These are phyloP conservation scores for Odontamblyopus lacepedii DNA, from an alignment of 2,797 vertebrate genomes.

Conservation along the genomic window DNA sequence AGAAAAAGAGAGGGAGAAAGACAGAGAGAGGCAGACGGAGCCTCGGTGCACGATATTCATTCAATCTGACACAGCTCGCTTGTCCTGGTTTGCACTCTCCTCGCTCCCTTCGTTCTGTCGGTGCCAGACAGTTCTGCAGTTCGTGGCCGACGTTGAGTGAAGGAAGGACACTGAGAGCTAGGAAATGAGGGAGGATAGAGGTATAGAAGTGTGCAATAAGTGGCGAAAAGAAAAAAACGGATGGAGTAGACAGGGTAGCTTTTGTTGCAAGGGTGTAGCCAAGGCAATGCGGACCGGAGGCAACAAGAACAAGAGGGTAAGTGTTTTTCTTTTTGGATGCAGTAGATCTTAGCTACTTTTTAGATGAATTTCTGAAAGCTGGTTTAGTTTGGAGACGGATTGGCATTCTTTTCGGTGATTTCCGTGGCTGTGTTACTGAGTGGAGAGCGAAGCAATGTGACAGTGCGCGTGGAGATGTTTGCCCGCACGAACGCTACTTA, in stretches of 20 bases:
- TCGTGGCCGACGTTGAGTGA: constrained; percentile 56
- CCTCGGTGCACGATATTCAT: constrained; percentile 79
- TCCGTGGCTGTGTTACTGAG: not conserved
- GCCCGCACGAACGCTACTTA: constrained; percentile 54
- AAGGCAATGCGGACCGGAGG: constrained; percentile 63
- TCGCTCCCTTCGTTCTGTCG: constrained; percentile 33
- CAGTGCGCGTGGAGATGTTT: constrained; percentile 73
- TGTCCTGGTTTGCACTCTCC: constrained; percentile 77
- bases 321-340: constrained; percentile 51
- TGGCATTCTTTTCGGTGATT: not conserved
- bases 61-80: constrained; percentile 79
- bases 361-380: constrained; percentile 30
- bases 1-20: constrained; percentile 22
- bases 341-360: constrained; percentile 34
- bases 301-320: constrained; percentile 55
- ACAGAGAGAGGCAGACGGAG: constrained; percentile 62
- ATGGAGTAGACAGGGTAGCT: constrained; percentile 35
- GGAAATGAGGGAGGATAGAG: constrained; percentile 46
- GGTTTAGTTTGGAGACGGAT: not conserved
- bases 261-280: constrained; percentile 48
- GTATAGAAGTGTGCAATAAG: constrained; percentile 32
- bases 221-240: constrained; percentile 10
- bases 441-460: constrained; percentile 65
- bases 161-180: constrained; percentile 61
- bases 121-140: constrained; percentile 71